These are phyloP conservation scores for Coptodon rendalli DNA, from an alignment of 2,113 vertebrate genomes.

Conservation along the genomic window DNA sequence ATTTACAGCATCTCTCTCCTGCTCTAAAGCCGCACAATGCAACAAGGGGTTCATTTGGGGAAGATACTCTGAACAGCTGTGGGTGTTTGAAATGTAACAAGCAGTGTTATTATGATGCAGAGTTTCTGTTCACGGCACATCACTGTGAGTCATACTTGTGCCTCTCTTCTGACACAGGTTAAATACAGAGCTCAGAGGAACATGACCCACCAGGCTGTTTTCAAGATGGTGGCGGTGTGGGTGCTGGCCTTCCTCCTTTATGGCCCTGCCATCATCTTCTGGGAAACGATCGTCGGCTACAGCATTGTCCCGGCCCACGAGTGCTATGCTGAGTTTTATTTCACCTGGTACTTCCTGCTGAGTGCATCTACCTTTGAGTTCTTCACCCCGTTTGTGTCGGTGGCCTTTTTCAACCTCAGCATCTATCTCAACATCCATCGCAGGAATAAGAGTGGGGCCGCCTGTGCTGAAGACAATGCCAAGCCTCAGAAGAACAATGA, in stretches of 20 bases:
- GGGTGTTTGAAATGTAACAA: background rate
- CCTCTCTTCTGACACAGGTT: conserved; percentile 66
- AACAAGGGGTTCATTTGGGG: background rate
- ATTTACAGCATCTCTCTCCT: conserved; percentile 27
- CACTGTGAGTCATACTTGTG: background rate
- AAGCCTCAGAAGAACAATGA: conserved; percentile 8
- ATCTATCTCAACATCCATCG: conserved; percentile 83
- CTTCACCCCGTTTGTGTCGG: conserved; percentile 77
- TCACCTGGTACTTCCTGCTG: conserved; percentile 82
- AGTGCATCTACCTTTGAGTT: conserved; percentile 83
- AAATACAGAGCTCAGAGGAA: conserved; percentile 78
- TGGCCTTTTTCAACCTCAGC: conserved; percentile 83
- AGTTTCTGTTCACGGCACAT: background rate
- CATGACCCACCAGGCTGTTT: conserved; percentile 65
- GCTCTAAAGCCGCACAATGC: background rate
- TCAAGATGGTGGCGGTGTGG: conserved; percentile 82
- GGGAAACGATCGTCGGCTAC: conserved; percentile 61
- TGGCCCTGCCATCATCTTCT: conserved; percentile 80
- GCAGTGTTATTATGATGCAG: background rate
- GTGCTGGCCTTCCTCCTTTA: conserved; percentile 83
- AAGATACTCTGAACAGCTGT: conserved; percentile 13
- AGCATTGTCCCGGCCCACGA: conserved; percentile 70
- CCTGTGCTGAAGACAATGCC: conserved; percentile 12
- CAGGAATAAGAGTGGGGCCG: conserved; percentile 55
- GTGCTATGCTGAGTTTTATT: conserved; percentile 75